Percentiles rank a stretch among this genome's conserved stretches.
These are phyloP conservation scores for Scaptomyza tumidula DNA, from an alignment of 2,888 invertebrate species.

Conservation along the genomic window DNA sequence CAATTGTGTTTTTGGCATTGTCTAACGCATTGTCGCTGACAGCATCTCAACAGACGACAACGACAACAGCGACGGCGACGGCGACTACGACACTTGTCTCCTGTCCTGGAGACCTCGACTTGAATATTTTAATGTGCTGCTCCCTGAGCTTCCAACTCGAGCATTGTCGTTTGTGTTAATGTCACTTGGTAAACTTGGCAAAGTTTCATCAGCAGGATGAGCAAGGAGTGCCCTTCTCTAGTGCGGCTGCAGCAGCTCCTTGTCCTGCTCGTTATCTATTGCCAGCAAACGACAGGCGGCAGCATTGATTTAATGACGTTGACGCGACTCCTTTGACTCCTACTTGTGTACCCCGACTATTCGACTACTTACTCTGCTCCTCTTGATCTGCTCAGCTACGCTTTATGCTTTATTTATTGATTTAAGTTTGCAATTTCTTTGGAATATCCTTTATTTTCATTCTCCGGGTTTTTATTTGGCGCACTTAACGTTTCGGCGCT, in stretches of 20 bases:
- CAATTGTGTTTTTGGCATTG: constrained; percentile 80
- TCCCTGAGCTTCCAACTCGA: constrained; percentile 34
- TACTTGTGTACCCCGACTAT: constrained; percentile 9
- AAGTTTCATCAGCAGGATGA: constrained; percentile 29
- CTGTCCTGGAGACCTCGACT: constrained; percentile 42
- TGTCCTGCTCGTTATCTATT: constrained; percentile 74
- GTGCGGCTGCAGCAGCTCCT: constrained; percentile 27
- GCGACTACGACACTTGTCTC: constrained; percentile 62
- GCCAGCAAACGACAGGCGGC: constrained; percentile 68
- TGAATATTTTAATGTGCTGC: constrained; percentile 64
- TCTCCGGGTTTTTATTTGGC: constrained; percentile 48
- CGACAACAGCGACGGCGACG: constrained; percentile 25
- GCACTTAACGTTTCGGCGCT: constrained; percentile 58
- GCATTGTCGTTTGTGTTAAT: constrained; percentile 70
- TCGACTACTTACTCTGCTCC: constrained; percentile 5
- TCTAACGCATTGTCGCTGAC: constrained; percentile 74
- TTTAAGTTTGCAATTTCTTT: constrained; percentile 80
- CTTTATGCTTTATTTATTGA: constrained; percentile 81
- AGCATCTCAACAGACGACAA: constrained; percentile 57
- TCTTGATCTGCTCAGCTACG: constrained; percentile 19
- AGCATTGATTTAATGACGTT: constrained; percentile 84
- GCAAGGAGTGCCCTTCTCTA: background rate
- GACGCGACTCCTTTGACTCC: constrained; percentile 68
- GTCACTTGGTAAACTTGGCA: constrained; percentile 77
- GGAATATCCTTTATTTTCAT: constrained; percentile 43